phyloP scores from a whole-genome alignment of 2,797 vertebrate species.

The Rhynchotus rufescens region DNA sequence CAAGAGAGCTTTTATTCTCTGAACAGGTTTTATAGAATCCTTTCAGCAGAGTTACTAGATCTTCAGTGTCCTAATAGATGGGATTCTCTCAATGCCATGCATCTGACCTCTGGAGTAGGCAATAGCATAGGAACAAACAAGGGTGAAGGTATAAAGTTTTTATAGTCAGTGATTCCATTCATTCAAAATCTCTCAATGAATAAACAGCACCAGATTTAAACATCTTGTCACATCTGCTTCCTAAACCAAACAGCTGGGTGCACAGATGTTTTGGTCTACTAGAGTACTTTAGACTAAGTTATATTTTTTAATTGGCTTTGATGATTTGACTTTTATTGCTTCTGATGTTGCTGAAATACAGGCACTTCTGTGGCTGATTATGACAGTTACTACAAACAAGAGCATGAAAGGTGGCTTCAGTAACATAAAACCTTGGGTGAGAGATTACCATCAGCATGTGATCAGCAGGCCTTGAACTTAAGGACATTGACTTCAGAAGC shows the following conservation, averaged over 20 bases:
- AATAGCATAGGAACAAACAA: conserved; percentile 6
- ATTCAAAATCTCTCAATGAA: neutral
- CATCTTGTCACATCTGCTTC: conserved; percentile 67
- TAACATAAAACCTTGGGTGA: conserved; percentile 46
- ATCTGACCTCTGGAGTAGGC: neutral
- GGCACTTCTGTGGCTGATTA: conserved; percentile 10
- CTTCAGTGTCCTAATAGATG: neutral
- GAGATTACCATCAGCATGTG: neutral
- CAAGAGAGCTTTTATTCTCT: neutral
- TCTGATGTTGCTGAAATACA: neutral
- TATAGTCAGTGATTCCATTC: conserved; percentile 31
- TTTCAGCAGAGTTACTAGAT: neutral
- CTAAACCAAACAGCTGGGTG: conserved; percentile 57
- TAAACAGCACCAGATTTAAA: conserved; percentile 55
- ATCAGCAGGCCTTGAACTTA: neutral
- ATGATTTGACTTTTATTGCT: neutral
- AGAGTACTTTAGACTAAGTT: conserved; percentile 31
- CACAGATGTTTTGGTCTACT: conserved; percentile 63
- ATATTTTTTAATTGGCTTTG: conserved; percentile 54
- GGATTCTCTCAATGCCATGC: neutral
- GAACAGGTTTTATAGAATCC: neutral
- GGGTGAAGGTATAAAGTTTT: conserved; percentile 39
- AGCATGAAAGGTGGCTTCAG: neutral
- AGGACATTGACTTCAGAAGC: neutral
- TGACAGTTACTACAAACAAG: neutral